A percentile compares a stretch with the other conserved stretches of the same genome.
phyloP scores from a whole-genome alignment of 2,113 vertebrate genomes.

The Ia io region DNA sequence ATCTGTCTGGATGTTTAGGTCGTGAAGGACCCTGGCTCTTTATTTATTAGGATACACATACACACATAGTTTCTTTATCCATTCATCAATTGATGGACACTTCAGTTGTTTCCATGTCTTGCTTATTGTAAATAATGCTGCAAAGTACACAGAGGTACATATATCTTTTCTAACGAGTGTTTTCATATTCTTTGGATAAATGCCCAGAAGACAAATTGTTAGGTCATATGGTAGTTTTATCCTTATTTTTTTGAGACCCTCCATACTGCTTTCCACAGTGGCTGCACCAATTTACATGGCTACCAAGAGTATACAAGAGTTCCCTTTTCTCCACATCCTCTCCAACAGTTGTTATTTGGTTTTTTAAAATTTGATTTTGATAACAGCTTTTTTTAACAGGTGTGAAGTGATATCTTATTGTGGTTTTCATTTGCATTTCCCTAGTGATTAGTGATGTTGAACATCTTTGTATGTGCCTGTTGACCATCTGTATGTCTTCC shows the following conservation, averaged over 20 bases:
- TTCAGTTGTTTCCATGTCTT: not conserved
- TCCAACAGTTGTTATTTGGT: not conserved
- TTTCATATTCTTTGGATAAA: not conserved
- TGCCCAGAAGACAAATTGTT: not conserved
- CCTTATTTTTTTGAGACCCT: not conserved
- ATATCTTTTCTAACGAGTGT: not conserved
- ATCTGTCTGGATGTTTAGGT: too few relatives aligned
- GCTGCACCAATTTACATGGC: not conserved
- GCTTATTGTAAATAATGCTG: not conserved
- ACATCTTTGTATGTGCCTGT: not conserved
- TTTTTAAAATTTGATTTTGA: not conserved
- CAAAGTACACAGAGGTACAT: not conserved
- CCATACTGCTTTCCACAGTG: not conserved
- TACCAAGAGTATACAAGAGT: not conserved
- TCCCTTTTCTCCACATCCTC: not conserved
- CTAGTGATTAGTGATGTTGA: not conserved
- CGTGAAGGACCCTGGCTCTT: too few relatives aligned
- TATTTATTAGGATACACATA: too few relatives aligned
- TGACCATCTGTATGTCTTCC: not conserved
- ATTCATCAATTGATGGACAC: not conserved
- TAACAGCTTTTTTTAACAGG: not conserved
- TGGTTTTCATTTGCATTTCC: not conserved
- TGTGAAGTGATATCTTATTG: not conserved
- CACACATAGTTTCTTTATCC: not conserved
- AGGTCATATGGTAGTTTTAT: not conserved